A percentile compares a stretch with the other conserved stretches of the same genome.
Evolutionary conservation across 2,888 invertebrate genomes (phyloP).

Genomic region (Drosophila colorata): DNA sequence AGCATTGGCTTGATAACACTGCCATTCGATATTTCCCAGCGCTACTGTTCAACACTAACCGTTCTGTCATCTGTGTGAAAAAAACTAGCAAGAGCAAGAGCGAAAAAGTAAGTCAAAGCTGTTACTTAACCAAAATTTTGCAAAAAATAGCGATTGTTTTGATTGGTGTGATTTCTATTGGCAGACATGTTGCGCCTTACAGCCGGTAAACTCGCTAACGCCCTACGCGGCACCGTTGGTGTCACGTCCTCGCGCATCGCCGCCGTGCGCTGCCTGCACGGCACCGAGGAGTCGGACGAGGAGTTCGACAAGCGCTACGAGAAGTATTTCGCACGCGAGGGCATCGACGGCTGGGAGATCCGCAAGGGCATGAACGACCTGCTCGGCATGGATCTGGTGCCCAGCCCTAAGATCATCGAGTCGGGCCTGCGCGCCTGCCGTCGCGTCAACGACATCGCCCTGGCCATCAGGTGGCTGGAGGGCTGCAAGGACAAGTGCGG

Average conservation of each 20-base stretch:
- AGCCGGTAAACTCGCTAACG: conserved; percentile 85
- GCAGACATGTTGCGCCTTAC: conserved; percentile 86
- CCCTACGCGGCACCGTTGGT: conserved; percentile 82
- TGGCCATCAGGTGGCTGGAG: conserved; percentile 97
- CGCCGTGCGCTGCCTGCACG: conserved; percentile 85
- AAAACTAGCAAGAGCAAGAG: conserved; percentile 67
- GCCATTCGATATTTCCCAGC: conserved; percentile 1
- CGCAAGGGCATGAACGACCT: conserved; percentile 96
- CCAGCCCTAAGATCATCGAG: conserved; percentile 95
- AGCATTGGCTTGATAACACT: background rate
- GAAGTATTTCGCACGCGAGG: conserved; percentile 92
- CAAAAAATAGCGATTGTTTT: conserved; percentile 27
- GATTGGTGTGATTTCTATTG: conserved; percentile 7
- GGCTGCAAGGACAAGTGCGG: conserved; percentile 96
- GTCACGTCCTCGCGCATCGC: conserved; percentile 73
- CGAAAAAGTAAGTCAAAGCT: conserved; percentile 68
- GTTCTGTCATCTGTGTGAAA: conserved; percentile 54
- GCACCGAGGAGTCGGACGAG: conserved; percentile 91
- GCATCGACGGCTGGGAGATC: conserved; percentile 97
- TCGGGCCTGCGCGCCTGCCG: conserved; percentile 96
- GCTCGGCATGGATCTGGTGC: conserved; percentile 95
- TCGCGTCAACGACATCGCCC: conserved; percentile 96
- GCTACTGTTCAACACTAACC: conserved; percentile 27
- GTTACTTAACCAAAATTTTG: conserved; percentile 79
- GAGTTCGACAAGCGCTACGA: conserved; percentile 94